Evolutionary conservation across 2,113 vertebrate genomes (phyloP).

Genomic region (Pelvicachromis taeniatus): DNA sequence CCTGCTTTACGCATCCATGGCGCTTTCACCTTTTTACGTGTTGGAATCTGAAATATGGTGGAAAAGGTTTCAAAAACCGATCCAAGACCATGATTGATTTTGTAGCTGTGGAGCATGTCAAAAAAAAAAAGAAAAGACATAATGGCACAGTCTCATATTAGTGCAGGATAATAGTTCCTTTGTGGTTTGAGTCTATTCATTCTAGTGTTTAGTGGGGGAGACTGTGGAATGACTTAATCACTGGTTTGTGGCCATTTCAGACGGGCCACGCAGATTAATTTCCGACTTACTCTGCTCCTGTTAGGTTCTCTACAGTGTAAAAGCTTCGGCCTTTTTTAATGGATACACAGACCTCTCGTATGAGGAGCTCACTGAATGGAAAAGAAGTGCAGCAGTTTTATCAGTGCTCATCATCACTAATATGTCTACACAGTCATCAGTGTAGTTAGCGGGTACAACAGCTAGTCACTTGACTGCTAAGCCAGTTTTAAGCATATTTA

Average conservation of each 20-base stretch:
- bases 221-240: neutral
- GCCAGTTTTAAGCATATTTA: neutral
- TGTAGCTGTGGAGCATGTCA: neutral
- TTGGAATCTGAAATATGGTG: neutral
- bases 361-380: neutral
- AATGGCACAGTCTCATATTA: neutral
- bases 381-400: neutral
- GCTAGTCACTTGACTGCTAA: neutral
- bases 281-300: neutral
- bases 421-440: neutral
- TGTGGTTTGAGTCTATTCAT: neutral
- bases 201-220: neutral
- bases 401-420: neutral
- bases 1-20: neutral
- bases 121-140: neutral
- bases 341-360: neutral
- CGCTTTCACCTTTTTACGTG: neutral
- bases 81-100: neutral
- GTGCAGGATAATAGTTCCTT: neutral
- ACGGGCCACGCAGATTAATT: neutral
- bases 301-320: neutral
- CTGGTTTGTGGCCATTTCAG: neutral
- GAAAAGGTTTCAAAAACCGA: neutral
- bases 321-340: neutral
- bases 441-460: neutral